A percentile compares a stretch with the other conserved stretches of the same genome.
Conservation (phyloP, 1,140 invertebrate genomes). For the Papilio machaon region DNA sequence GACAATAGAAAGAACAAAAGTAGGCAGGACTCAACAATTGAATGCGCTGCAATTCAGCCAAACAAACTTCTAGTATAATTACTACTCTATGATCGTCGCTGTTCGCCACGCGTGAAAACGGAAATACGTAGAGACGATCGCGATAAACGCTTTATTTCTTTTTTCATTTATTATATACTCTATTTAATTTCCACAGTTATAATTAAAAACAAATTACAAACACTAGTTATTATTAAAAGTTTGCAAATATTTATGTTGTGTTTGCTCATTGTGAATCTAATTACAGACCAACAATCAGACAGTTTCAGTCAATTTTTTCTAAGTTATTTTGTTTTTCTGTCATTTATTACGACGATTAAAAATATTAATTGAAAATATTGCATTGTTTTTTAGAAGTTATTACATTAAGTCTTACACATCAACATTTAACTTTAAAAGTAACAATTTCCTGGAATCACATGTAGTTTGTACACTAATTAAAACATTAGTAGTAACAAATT, state of each 20-base stretch:
- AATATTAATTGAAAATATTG: no score
- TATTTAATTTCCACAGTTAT: no score
- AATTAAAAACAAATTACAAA: no score
- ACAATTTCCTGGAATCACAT: not conserved
- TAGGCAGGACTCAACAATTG: not conserved
- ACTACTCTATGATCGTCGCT: not conserved
- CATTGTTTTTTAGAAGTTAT: not conserved
- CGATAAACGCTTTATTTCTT: no score
- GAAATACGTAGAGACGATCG: not conserved
- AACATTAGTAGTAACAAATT: not conserved
- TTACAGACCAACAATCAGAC: no score
- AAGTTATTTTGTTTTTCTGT: no score
- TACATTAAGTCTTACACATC: not conserved
- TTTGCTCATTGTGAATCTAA: no score
- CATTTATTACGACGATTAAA: no score
- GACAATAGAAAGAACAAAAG: conserved; percentile 25
- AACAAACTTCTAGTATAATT: conserved; percentile 36
- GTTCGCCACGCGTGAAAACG: not conserved
- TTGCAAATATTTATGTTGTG: no score
- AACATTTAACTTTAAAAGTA: not conserved
- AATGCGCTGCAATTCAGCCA: conserved; percentile 14
- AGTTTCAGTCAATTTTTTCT: not conserved
- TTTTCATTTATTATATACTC: no score
- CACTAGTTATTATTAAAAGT: no score
- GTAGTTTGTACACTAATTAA: not conserved